Conservation (phyloP, 2,113 vertebrate species). For the Beaufortia kweichowensis region DNA sequence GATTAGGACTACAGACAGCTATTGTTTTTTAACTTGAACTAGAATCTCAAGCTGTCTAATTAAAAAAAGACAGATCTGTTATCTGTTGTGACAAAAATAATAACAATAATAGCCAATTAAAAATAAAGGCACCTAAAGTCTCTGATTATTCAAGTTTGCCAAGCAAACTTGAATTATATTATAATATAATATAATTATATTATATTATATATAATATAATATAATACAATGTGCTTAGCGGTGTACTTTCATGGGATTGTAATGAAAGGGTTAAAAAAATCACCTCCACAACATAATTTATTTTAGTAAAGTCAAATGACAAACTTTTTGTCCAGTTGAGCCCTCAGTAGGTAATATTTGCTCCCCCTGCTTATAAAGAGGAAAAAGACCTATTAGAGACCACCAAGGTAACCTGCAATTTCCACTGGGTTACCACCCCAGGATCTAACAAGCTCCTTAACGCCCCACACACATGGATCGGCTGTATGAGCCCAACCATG, state of each 20-base stretch:
- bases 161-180: no score
- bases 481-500: slow-evolving; percentile 56
- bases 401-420: slow-evolving; percentile 10
- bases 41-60: slow-evolving; percentile 1
- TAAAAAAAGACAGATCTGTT: slow-evolving; percentile 7
- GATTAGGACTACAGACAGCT: slow-evolving; percentile 34
- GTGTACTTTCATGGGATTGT: background rate
- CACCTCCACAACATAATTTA: no score
- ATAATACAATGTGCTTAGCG: no score
- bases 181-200: no score
- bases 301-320: no score
- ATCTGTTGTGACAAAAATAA: background rate
- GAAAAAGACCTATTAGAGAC: slow-evolving; percentile 8
- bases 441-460: slow-evolving; percentile 14
- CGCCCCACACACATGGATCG: slow-evolving; percentile 15
- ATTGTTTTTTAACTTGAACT: slow-evolving; percentile 48
- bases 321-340: background rate
- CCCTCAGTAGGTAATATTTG: background rate
- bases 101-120: no score
- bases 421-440: slow-evolving; percentile 33
- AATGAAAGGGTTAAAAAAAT: background rate
- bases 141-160: background rate
- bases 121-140: no score
- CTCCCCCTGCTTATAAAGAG: slow-evolving; percentile 1
- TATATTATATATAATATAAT: no score